A percentile compares a stretch with the other conserved stretches of the same genome.
Conservation (phyloP, 2,113 vertebrate species). For the Dinomys branickii region DNA sequence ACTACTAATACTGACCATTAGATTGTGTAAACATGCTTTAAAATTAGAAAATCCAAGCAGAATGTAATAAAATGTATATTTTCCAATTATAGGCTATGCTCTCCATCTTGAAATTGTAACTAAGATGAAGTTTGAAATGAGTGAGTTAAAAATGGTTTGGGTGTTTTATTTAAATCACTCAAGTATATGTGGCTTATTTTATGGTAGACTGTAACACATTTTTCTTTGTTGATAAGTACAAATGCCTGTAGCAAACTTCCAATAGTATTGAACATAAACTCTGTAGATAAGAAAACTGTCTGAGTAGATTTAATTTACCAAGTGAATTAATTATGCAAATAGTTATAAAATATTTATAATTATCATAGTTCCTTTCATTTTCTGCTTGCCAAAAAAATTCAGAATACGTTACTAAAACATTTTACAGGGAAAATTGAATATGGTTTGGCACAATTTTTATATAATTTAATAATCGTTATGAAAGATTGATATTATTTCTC, state of each 20-base stretch:
- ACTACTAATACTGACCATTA: neutral
- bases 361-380: neutral
- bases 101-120: neutral
- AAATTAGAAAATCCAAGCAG: neutral
- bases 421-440: neutral
- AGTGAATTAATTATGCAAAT: neutral
- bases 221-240: neutral
- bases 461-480: neutral
- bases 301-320: neutral
- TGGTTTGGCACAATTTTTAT: neutral
- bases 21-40: neutral
- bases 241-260: neutral
- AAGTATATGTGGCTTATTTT: neutral
- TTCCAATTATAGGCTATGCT: neutral
- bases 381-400: neutral
- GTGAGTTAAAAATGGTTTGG: neutral
- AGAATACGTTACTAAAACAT: neutral
- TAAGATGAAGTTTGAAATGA: neutral
- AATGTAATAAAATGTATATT: no score
- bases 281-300: neutral
- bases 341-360: neutral
- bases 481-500: neutral
- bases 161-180: neutral
- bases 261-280: neutral
- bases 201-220: neutral